Base-by-base conservation (phyloP, 2,113 vertebrate species). In the Entomyzon cyanotis region DNA sequence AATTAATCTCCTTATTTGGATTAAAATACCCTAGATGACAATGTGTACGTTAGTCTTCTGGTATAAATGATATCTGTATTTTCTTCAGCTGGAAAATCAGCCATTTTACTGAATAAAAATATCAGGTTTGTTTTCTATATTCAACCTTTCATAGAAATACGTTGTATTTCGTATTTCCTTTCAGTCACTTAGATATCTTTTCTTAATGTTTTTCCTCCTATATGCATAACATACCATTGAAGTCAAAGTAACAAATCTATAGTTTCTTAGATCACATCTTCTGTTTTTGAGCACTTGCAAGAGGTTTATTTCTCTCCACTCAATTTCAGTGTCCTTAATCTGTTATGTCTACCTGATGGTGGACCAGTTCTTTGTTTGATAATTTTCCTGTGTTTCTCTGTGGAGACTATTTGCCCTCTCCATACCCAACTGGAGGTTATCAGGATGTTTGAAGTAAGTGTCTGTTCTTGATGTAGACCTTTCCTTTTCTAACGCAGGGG, bases 211-310 rank as follows among this genome's bases (percentile, higher is more conserved):
- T 87, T 49, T 55, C 12, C n/a, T 79, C 7, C 28, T 44, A 5
- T 25, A 63, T 39, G 1, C 0, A 2, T 31, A 64, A 33, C 9
- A 33, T 21, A 23, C 7, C 2, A 1, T 33, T 80, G n/a, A 90
- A 58, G 12, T 41, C 14, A 87, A 52, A 81, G 20, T 52, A 56
- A n/a, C 5, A 71, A 52, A 65, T 25, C 27, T 76, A 5, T 35
- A 75, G 31, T 12, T 19, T 50, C 25, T 44, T 22, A 76, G 21
- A 47, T 53, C 3, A 27, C 16, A 14, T 69, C 10, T 65, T 84
- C 23, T 83, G 23, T 39, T 42, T 84, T 62, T 76, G 31, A 63
- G 46, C 31, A 44, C 9, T 63, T n/a, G 27, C 15, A 75, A 80
- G 20, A 52, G 7, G 4, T 49, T 76, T 76, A 5, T n/a, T 52